Percentiles rank a stretch among this genome's conserved stretches.
Conservation (phyloP, 2,113 vertebrate species). For the Dasyornis broadbenti region DNA sequence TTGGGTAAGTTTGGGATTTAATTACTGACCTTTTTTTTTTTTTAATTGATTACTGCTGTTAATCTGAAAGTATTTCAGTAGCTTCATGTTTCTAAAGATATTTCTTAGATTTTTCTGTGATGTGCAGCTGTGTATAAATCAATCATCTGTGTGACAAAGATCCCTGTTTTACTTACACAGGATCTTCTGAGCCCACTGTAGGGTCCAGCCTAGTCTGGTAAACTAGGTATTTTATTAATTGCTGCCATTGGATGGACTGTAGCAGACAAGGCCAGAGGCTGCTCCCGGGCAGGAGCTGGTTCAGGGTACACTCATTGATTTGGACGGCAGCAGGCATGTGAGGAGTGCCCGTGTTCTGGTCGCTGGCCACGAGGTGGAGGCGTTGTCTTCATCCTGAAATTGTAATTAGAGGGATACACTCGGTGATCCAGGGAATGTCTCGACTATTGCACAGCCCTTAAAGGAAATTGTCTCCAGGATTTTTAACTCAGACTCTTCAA, state of each 20-base stretch:
- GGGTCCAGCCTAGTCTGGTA: neutral
- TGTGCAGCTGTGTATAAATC: neutral
- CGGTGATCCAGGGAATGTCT: neutral
- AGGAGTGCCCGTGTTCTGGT: neutral
- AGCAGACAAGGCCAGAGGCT: neutral
- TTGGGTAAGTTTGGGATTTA: slow-evolving; percentile 78
- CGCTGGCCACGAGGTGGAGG: slow-evolving; percentile 56
- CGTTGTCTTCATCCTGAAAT: neutral
- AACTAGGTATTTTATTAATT: neutral
- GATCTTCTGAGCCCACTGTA: neutral
- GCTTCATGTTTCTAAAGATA: neutral
- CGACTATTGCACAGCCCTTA: neutral
- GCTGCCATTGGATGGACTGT: neutral
- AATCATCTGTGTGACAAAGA: neutral
- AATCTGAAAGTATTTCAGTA: neutral
- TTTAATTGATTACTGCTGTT: accelerated
- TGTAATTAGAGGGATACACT: accelerated
- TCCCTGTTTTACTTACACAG: neutral
- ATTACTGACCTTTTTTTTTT: neutral
- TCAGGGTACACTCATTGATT: accelerated
- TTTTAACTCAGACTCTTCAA: neutral
- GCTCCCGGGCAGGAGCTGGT: neutral
- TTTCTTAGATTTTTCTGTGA: neutral
- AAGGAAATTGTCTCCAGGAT: neutral
- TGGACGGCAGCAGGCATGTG: neutral